Evolutionary conservation across 2,113 vertebrate genomes (phyloP).

Genomic region (Narcine bancroftii): DNA sequence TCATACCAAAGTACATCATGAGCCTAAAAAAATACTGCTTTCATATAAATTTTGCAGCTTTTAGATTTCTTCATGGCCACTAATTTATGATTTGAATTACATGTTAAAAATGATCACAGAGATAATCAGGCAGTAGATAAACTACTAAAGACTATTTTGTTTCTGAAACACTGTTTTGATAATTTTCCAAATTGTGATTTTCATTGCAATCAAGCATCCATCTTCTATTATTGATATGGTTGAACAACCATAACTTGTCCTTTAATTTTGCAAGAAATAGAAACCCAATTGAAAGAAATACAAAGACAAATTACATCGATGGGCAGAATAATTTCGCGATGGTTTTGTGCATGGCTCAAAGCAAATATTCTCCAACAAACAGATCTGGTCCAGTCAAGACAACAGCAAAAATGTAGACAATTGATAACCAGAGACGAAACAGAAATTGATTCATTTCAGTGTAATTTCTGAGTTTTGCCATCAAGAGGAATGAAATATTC

Average conservation of each 20-base stretch:
- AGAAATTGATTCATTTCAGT: slow-evolving; percentile 31
- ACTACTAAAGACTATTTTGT: background rate
- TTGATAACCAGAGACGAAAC: background rate
- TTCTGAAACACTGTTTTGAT: background rate
- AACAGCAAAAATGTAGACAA: slow-evolving; percentile 26
- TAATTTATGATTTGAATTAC: background rate
- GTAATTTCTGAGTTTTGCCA: slow-evolving; percentile 10
- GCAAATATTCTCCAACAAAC: background rate
- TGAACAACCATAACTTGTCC: background rate
- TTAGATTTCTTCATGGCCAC: background rate
- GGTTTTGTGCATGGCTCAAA: background rate
- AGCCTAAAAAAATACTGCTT: background rate
- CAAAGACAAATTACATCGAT: background rate
- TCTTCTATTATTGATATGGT: background rate
- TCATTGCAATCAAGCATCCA: background rate
- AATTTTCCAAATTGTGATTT: background rate
- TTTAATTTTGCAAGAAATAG: slow-evolving; percentile 8
- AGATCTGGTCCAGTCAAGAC: background rate
- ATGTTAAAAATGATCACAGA: too few relatives aligned
- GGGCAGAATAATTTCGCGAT: background rate
- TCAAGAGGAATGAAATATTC: background rate
- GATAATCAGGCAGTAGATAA: background rate
- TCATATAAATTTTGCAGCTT: background rate
- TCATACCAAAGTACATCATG: background rate
- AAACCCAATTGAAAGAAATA: background rate